Percentiles rank a stretch among this genome's conserved stretches.
Evolutionary conservation across 2,888 invertebrate species (phyloP).

Genomic region (Tenthredo livida): DNA sequence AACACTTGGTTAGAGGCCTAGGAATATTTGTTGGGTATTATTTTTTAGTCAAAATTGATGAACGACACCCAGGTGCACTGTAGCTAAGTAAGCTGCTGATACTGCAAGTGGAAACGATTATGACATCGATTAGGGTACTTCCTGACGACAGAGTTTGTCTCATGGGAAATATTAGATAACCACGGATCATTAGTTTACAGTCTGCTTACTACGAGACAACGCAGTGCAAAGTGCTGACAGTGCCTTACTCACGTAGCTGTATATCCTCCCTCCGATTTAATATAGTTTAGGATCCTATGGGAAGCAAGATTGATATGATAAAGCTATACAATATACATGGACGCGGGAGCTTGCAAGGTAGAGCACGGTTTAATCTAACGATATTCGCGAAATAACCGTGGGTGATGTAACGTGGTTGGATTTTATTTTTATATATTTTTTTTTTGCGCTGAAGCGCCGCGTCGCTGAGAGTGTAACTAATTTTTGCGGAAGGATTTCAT

Average conservation of each 20-base stretch:
- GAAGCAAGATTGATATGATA: constrained; percentile 23
- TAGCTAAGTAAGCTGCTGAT: constrained; percentile 20
- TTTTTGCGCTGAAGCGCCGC: neutral
- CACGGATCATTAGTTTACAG: constrained; percentile 38
- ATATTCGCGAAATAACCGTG: neutral
- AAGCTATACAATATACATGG: constrained; percentile 10
- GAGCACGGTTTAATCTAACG: neutral
- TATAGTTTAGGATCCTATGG: neutral
- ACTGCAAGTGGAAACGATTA: constrained; percentile 27
- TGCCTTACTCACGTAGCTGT: neutral
- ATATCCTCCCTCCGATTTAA: constrained; percentile 7
- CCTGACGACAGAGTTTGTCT: neutral
- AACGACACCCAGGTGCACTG: constrained; percentile 3
- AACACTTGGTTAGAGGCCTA: neutral
- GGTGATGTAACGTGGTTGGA: neutral
- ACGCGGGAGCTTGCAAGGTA: neutral
- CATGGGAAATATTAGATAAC: constrained; percentile 42
- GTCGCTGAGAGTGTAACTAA: neutral
- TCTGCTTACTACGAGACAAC: constrained; percentile 10
- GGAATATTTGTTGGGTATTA: neutral
- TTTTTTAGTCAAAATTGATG: neutral
- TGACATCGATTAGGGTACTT: constrained; percentile 29
- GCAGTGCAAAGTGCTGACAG: constrained; percentile 23
- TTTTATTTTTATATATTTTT: too few relatives aligned
- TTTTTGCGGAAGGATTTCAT: neutral